A percentile compares a stretch with the other conserved stretches of the same genome.
phyloP scores from a whole-genome alignment of 2,113 vertebrate species.

The Brachirus orientalis region DNA sequence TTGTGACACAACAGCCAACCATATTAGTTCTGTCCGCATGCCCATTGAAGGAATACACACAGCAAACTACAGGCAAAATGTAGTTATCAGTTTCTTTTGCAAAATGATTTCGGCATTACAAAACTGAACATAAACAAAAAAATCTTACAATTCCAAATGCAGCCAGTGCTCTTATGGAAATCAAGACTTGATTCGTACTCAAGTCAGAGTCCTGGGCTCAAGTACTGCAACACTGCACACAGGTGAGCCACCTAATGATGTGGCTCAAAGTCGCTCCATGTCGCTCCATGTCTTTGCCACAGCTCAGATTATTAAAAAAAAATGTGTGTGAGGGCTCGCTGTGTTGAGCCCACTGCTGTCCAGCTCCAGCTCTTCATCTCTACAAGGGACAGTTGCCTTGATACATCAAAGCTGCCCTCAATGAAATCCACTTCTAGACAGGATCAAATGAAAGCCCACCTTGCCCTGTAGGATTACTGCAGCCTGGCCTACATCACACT shows the following conservation, averaged over 20 bases:
- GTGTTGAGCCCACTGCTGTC: slow-evolving; percentile 55
- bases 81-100: too few relatives aligned
- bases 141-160: too few relatives aligned
- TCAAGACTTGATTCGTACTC: too few relatives aligned
- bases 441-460: slow-evolving; percentile 71
- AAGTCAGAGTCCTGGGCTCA: too few relatives aligned
- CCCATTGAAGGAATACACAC: too few relatives aligned
- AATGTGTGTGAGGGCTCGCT: slow-evolving; percentile 16
- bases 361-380: slow-evolving; percentile 58
- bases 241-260: slow-evolving; percentile 37
- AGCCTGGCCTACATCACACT: slow-evolving; percentile 31
- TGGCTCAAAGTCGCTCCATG: slow-evolving; percentile 23
- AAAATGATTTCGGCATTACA: too few relatives aligned
- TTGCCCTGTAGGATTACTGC: slow-evolving; percentile 55
- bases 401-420: slow-evolving; percentile 69
- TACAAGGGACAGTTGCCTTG: slow-evolving; percentile 66
- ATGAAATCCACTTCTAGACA: slow-evolving; percentile 47
- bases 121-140: too few relatives aligned
- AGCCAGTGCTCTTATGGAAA: too few relatives aligned
- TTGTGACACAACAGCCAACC: too few relatives aligned
- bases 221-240: background rate
- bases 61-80: too few relatives aligned
- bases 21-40: too few relatives aligned
- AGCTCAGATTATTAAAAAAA: slow-evolving; percentile 56
- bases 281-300: slow-evolving; percentile 20